These are phyloP conservation scores for Spatulosminthurus flaviceps DNA, from an alignment of 2,888 invertebrate species.

Conservation along the genomic window DNA sequence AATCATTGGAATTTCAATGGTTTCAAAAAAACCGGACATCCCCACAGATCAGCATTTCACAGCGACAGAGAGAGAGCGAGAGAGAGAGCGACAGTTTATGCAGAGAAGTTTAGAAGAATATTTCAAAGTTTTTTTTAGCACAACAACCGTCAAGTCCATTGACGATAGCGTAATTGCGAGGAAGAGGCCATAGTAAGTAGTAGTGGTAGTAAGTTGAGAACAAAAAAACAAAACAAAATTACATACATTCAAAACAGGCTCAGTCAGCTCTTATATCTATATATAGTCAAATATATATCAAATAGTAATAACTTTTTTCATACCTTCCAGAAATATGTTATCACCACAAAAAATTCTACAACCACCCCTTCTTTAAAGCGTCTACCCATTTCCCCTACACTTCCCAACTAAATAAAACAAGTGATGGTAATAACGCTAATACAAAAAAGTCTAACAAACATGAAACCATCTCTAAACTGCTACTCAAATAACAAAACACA, in stretches of 20 bases:
- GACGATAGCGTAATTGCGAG: not conserved
- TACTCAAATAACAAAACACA: too few species aligned
- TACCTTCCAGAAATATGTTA: too few species aligned
- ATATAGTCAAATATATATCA: not conserved
- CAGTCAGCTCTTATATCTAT: too few species aligned
- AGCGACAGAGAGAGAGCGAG: constrained; percentile 40
- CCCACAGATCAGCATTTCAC: constrained; percentile 32
- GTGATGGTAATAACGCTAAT: too few species aligned
- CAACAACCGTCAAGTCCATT: not conserved
- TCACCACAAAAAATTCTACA: too few species aligned
- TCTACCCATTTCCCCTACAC: too few species aligned
- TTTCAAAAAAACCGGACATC: constrained; percentile 26
- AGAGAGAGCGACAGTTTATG: constrained; percentile 29
- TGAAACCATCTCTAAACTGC: too few species aligned
- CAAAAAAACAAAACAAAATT: not conserved
- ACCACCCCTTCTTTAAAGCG: too few species aligned
- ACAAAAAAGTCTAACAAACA: too few species aligned
- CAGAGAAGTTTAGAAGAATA: constrained; percentile 27
- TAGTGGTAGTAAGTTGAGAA: constrained; percentile 14
- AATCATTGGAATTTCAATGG: not conserved
- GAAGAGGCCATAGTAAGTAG: not conserved
- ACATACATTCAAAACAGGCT: constrained; percentile 20
- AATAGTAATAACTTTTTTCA: too few species aligned
- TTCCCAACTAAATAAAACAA: too few species aligned
- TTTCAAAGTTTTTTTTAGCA: not conserved